Base-by-base conservation (phyloP, 2,797 vertebrate species). In the Apogon hyalosoma region DNA sequence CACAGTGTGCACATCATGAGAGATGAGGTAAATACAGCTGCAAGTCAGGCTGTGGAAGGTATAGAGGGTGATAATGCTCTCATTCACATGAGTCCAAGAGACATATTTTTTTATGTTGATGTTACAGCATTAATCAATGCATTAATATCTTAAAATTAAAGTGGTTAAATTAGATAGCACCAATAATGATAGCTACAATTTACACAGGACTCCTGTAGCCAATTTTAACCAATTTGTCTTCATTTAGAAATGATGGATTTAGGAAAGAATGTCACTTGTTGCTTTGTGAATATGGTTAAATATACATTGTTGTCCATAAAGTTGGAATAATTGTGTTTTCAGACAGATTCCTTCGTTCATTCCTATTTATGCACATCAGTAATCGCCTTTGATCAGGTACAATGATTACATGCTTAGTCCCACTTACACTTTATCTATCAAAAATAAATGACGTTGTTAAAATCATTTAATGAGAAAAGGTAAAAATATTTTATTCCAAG, bases 1-100 rank as follows among this genome's bases (percentile, higher is more conserved):
- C 33, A 47, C 31, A n/a, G 57, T 19, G 63, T 16, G 78, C 48
- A 78, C 18, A n/a, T 61, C 51, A 6, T 28, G 56, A 55, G 42
- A 21, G 31, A 47, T 10, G 67, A 54, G 41, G 36, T 48, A 67
- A 63, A 73, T 31, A 63, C 42, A 14, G 63, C 51, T 16, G 53
- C 31, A 1, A 0, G 18, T 73, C 42, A 38, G 24, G 15, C 12
- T 6, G 13, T 43, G 16, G 33, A 9, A 16, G 13, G 21, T 14
- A 38, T 28, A 16, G 54, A 36, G 64, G 63, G 46, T 7, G 47
- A 61, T 60, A 39, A 75, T 24, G 48, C 51, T 36, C 63, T 51
- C 11, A 19, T 75, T 64, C 50, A 39, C 9, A 3, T 6, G 0
- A 55, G 12, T 0, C n/a, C 11, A 0, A 6, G 15, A 28, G 16